phyloP scores from a whole-genome alignment of 2,113 vertebrate species.

The Gallinago jamesoni region DNA sequence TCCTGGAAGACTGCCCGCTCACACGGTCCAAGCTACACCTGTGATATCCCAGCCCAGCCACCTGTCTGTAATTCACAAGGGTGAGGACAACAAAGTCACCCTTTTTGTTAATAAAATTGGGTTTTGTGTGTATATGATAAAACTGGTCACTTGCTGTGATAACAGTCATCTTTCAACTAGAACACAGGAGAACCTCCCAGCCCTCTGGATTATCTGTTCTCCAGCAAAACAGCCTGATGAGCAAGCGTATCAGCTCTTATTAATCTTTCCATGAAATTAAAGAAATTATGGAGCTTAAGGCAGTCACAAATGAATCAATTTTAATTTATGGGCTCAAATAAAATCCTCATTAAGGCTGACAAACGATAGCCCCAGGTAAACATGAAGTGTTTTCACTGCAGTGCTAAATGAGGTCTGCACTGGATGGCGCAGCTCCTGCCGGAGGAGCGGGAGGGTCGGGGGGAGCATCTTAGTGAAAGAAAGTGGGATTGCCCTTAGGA shows the following conservation, averaged over 20 bases:
- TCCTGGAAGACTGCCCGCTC: not conserved
- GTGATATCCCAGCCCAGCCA: not conserved
- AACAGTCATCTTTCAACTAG: not conserved
- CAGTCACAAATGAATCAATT: conserved; percentile 64
- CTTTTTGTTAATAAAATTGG: not conserved
- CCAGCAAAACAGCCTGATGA: conserved; percentile 10
- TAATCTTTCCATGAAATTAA: conserved; percentile 52
- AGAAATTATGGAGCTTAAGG: conserved; percentile 51
- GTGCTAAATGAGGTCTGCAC: conserved; percentile 1
- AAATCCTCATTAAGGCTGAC: conserved; percentile 63
- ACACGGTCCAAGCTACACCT: not conserved
- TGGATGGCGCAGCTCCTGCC: not conserved
- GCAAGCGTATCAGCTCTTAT: not conserved
- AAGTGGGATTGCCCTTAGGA: not conserved
- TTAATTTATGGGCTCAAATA: conserved; percentile 67
- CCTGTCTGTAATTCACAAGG: not conserved
- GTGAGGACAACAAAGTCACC: not conserved
- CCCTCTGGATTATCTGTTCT: conserved; percentile 19
- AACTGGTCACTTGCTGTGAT: not conserved
- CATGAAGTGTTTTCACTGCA: conserved; percentile 8
- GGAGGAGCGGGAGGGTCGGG: not conserved
- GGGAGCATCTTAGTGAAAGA: not conserved
- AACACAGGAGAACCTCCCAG: not conserved
- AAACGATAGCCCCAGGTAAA: conserved; percentile 54
- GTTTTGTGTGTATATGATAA: not conserved